Evolutionary conservation across 2,888 invertebrate species (phyloP), one percentile per base, ranked within the genome.

Genomic region (Drosophila percnosoma): DNA sequence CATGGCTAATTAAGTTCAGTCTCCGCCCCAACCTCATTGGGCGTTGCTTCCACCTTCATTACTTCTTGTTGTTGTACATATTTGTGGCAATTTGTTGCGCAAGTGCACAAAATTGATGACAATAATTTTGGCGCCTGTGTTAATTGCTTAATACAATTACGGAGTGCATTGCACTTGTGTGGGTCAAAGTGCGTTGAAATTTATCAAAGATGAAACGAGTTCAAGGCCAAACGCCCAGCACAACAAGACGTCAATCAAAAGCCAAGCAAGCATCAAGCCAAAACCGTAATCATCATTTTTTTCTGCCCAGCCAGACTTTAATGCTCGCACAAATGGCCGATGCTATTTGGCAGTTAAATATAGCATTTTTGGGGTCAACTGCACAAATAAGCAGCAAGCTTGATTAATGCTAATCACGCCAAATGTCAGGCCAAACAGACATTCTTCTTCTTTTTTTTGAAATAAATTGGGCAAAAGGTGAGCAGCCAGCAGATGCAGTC

Each of bases 361-460:
- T 68, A 75, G 36, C 68, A 72, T 69, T 73, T 72, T 74, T 80
- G 70, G 71, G 73, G 62, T 57, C 62, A 62, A 70, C 61, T 68
- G 62, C 51, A 42, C 27, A 24, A 67, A 54, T 63, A 72, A 69
- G 24, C 45, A 45, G 33, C 55, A 31, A 72, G 81, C 83, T 88
- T 87, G 90, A 87, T 90, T 85, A 87, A 87, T 87, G 88, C 90
- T 87, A 90, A 87, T 90, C 90, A 75, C 74, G 73, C 55, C 77
- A 82, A 82, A 82, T 85, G 86, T 82, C 82, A 85, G 77, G 38
- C 78, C 65, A 77, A 52, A 27, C 57, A 48, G 48, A 51, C 66
- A 27, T 27, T 51, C 27, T 34, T n/a, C 15, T 34, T 34, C 8
- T 34, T 34, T 21, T 31, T 55, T n/a, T 66, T 64, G 58, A 82